These are phyloP conservation scores for Crotalus horridus DNA, from an alignment of 2,113 vertebrate genomes.

Conservation along the genomic window DNA sequence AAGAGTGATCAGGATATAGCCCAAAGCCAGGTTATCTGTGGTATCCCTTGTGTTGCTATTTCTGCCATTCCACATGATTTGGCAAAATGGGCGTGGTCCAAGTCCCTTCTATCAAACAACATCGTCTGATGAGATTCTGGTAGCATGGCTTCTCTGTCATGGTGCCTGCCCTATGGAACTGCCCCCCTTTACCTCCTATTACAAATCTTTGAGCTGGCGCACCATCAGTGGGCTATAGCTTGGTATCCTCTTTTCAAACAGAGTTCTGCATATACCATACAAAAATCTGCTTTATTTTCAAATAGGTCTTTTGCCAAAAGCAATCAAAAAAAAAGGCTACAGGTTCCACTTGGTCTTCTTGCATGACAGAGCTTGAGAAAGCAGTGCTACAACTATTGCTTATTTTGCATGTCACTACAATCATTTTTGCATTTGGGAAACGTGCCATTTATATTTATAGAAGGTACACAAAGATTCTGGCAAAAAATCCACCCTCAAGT, in stretches of 20 bases:
- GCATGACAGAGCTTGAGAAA: neutral
- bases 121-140: neutral
- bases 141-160: neutral
- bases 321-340: neutral
- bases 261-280: neutral
- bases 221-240: slow-evolving; percentile 26
- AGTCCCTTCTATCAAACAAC: neutral
- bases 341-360: neutral
- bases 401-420: neutral
- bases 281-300: slow-evolving; percentile 8
- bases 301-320: slow-evolving; percentile 23
- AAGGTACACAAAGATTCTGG: neutral
- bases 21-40: neutral
- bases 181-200: slow-evolving; percentile 33
- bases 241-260: slow-evolving; percentile 29
- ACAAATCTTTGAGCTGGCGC: slow-evolving; percentile 40
- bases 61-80: neutral
- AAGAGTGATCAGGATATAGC: neutral
- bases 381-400: neutral
- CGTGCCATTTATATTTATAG: neutral
- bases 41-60: neutral
- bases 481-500: neutral
- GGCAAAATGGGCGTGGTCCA: neutral
- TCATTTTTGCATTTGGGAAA: neutral
- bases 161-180: neutral